Base-by-base conservation (phyloP, 2,797 vertebrate species). In the Rhinoraja longicauda region DNA sequence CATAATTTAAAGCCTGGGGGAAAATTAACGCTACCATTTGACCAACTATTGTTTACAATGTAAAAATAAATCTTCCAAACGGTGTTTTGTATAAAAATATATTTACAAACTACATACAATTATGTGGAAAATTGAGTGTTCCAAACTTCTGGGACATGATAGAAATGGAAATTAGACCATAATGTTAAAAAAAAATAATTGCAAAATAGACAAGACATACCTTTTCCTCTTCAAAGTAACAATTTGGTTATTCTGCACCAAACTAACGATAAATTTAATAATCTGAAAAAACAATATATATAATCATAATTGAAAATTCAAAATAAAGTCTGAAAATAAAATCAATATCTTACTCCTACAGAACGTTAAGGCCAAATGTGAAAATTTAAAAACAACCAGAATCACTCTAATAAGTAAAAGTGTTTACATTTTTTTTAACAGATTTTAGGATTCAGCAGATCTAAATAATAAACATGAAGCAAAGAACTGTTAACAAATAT, bases 151-250 rank as follows among this genome's bases (percentile, higher is more conserved):
- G 39, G 53, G 53, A 84, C 53, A 6, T n/a, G n/a, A 36, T 26
- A 93, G 67, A 93, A 93, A 93, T 78, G n/a, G 17, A 59, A 36
- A 10, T 45, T n/a, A 72, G 19, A 2, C 13, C 13, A 24, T 29
- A 6, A 36, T 2, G 64, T 36, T 64, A 32, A 62, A 36, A 86
- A 2, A 93, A 76, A 93, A 78, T 62, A 88, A 77, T 45, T 6
- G n/a, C 1, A 86, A 59, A 77, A 59, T 72, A 53, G 93, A 73
- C 95, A 97, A 6, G 45, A 6, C 90, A 92, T 96, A 99, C 99
- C 98, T 97, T 97, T 99, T 99, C 78, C 98, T 98, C 94, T 99
- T 99, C 92, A 99, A 95, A 94, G 98, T 99, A 93, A 99, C 96
- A 94, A 99, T 96, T 9, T 96, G 97, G 95, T 99, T 99, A 95